Evolutionary conservation across 2,888 invertebrate genomes (phyloP), one percentile per base, ranked within the genome.

Genomic region (Heliconius ismenius): DNA sequence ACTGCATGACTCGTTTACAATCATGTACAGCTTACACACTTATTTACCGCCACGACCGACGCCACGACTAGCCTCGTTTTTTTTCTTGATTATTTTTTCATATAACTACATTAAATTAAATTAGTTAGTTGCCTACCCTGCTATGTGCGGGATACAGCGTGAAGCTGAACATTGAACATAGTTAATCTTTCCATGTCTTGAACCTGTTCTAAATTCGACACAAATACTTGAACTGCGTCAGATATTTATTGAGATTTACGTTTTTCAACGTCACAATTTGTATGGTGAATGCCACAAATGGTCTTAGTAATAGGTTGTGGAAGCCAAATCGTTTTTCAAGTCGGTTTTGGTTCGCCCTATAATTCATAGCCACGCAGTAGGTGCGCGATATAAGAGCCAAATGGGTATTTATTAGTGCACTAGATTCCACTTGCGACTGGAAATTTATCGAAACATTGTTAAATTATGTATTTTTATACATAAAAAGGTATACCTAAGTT

Each of bases 351-450:
- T 62, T 70, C 69, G 28, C 6, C 62, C 63, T 69, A 70, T 70
- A 70, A 69, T 70, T 75, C 63, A 75, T 58, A 67, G 74, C 49
- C 58, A 68, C 67, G 74, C 67, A 58, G 67, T 74, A 67, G 54
- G 65, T 65, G 60, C 68, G 60, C 75, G 60, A 75, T 75, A 69
- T 68, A 75, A 68, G 26, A 62, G 68, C 43, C 68, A 39, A 75
- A 75, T 75, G 62, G 43, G 68, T 68, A 75, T 43, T 72, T 72
- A 72, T 72, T 72, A 24, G n/a, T 62, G 36, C 62, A 62, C 60
- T 72, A 60, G 58, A 72, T 62, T 72, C 60, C 60, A 28, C 24
- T 62, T 36, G 60, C 36, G 24, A 60, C 36, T 72, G 24, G 3
- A 60, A 60, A 72, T 72, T 73, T 73, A 26, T 62, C 60, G 73